A percentile compares a stretch with the other conserved stretches of the same genome.
phyloP scores from a whole-genome alignment of 2,888 invertebrate genomes.

The Trichacis sp. region DNA sequence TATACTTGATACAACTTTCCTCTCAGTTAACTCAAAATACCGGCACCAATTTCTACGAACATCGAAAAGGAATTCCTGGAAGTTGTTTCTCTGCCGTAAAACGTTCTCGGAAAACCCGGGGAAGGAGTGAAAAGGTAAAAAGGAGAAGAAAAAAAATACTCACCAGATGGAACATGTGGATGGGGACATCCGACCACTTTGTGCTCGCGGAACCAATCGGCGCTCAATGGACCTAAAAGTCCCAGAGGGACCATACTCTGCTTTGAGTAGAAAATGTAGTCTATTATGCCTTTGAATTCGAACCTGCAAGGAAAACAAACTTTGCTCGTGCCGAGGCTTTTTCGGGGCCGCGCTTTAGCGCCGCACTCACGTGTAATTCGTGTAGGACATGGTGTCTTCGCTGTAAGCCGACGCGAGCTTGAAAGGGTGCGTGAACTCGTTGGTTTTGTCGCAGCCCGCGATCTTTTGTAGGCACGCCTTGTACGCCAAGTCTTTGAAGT shows the following conservation, averaged over 20 bases:
- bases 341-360: too few species aligned
- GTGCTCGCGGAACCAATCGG: constrained; percentile 93
- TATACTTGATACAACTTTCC: too few species aligned
- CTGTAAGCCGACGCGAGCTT: constrained; percentile 95
- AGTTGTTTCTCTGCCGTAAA: too few species aligned
- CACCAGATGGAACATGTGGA: constrained; percentile 94
- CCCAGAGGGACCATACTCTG: constrained; percentile 96
- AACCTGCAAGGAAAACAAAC: constrained; percentile 76
- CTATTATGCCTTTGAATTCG: constrained; percentile 99
- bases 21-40: too few species aligned
- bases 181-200: constrained; percentile 98
- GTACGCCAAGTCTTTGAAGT: constrained; percentile 96
- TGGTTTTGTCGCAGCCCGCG: constrained; percentile 85
- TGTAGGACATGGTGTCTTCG: constrained; percentile 96
- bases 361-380: constrained; percentile 93
- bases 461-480: constrained; percentile 91
- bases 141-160: constrained; percentile 33
- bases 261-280: constrained; percentile 98
- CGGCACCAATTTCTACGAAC: too few species aligned
- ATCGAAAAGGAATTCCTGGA: too few species aligned
- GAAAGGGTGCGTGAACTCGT: constrained; percentile 96
- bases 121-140: background rate
- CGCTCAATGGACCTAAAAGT: constrained; percentile 92
- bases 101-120: too few species aligned
- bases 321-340: too few species aligned